Percentiles rank a stretch among this genome's conserved stretches.
These are phyloP conservation scores for Hypomesus transpacificus DNA, from an alignment of 2,113 vertebrate species.

Conservation along the genomic window DNA sequence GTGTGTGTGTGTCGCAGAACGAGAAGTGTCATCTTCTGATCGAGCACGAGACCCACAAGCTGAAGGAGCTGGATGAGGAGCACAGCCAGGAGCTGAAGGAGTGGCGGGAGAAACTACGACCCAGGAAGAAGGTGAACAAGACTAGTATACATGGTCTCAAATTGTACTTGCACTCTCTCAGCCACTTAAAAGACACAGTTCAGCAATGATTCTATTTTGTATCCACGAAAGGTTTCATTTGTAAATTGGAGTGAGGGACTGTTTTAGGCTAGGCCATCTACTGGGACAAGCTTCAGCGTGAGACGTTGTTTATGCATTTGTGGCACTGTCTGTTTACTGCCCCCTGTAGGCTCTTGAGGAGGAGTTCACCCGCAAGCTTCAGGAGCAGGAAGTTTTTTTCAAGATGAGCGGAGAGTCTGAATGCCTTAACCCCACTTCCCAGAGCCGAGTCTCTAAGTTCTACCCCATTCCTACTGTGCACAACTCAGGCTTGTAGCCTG, in stretches of 20 bases:
- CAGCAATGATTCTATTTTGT: not conserved
- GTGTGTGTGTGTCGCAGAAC: conserved; percentile 78
- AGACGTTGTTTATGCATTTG: not conserved
- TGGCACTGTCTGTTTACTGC: conserved; percentile 43
- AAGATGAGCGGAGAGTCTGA: conserved; percentile 98
- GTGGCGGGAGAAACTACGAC: conserved; percentile 94
- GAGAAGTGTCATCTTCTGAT: conserved; percentile 98
- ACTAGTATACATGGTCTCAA: not conserved
- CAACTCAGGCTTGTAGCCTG: conserved; percentile 78
- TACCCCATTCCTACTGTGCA: conserved; percentile 94
- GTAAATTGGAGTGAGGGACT: too few relatives aligned
- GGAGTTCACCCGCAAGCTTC: conserved; percentile 94
- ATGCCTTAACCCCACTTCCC: conserved; percentile 96
- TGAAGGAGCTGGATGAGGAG: conserved; percentile 97
- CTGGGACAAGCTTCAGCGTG: not conserved
- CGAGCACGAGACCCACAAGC: conserved; percentile 97
- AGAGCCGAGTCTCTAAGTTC: conserved; percentile 97
- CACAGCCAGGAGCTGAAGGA: conserved; percentile 93
- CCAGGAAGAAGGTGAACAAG: conserved; percentile 88
- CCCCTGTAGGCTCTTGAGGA: conserved; percentile 89
- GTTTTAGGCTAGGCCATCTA: too few relatives aligned
- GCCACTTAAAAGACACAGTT: not conserved
- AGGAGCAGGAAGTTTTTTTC: conserved; percentile 99
- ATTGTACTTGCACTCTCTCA: conserved; percentile 8
- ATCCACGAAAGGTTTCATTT: too few relatives aligned